Conservation (phyloP, 2,113 vertebrate species). For the Pseudonaja textilis region DNA sequence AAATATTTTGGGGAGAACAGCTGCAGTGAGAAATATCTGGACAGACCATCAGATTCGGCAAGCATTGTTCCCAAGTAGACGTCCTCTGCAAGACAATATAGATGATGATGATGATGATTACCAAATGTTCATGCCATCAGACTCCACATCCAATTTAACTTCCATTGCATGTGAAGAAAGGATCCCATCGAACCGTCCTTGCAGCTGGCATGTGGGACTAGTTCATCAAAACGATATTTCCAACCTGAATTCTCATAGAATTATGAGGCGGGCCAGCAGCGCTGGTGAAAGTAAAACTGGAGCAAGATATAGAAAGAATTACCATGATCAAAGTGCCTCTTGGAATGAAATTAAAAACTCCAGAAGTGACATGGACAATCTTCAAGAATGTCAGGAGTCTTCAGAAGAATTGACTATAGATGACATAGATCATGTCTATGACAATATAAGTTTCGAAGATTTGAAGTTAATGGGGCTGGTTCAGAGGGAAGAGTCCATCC, state of each 20-base stretch:
- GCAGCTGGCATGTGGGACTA: conserved; percentile 90
- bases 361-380: conserved; percentile 20
- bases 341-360: conserved; percentile 68
- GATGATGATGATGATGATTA: conserved; percentile 93
- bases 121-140: conserved; percentile 90
- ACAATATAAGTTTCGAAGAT: conserved; percentile 96
- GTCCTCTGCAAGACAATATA: conserved; percentile 79
- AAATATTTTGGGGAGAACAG: conserved; percentile 71
- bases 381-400: conserved; percentile 63
- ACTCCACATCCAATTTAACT: conserved; percentile 70
- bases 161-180: conserved; percentile 61
- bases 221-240: conserved; percentile 62
- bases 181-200: conserved; percentile 77
- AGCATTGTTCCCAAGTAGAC: conserved; percentile 87
- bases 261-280: conserved; percentile 89
- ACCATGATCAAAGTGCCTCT: conserved; percentile 57
- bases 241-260: conserved; percentile 70
- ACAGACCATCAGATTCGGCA: conserved; percentile 87
- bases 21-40: conserved; percentile 85
- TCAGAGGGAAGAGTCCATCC: conserved; percentile 72
- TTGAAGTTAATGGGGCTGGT: conserved; percentile 90
- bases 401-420: conserved; percentile 85
- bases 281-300: conserved; percentile 83
- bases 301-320: conserved; percentile 48
- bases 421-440: conserved; percentile 94